These are phyloP conservation scores for Heliconius cydno DNA, from an alignment of 2,888 invertebrate species.

Conservation along the genomic window DNA sequence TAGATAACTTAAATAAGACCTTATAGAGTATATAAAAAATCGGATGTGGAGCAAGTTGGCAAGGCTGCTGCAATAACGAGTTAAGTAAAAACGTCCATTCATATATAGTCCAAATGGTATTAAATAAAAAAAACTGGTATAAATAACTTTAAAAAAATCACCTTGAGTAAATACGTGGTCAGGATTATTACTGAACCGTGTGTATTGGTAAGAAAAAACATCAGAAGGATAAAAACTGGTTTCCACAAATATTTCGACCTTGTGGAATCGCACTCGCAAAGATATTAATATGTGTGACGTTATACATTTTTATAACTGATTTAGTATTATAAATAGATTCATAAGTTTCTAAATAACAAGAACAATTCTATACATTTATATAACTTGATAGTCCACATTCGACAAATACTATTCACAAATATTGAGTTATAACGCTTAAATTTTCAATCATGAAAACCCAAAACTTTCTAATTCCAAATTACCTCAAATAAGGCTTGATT, in stretches of 20 bases:
- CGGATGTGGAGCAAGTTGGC: slow-evolving; percentile 12
- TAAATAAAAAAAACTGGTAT: slow-evolving; percentile 27
- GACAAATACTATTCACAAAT: neutral
- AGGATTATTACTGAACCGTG: slow-evolving; percentile 35
- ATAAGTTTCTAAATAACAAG: neutral
- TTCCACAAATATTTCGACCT: slow-evolving; percentile 39
- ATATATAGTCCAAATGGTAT: slow-evolving; percentile 11
- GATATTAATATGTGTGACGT: slow-evolving; percentile 23
- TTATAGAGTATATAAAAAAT: slow-evolving; percentile 17
- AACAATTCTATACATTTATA: neutral
- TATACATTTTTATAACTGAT: slow-evolving; percentile 5
- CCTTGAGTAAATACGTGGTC: slow-evolving; percentile 40
- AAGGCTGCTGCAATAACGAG: slow-evolving; percentile 27
- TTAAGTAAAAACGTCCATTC: neutral
- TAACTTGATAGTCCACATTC: neutral
- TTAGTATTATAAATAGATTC: slow-evolving; percentile 9
- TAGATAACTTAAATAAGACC: slow-evolving; percentile 1
- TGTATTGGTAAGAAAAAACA: slow-evolving; percentile 24
- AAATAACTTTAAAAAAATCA: slow-evolving; percentile 24
- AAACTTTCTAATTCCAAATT: neutral
- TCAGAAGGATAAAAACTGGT: slow-evolving; percentile 38
- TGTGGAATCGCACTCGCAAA: slow-evolving; percentile 37
- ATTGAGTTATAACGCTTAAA: neutral
- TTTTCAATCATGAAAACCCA: neutral
- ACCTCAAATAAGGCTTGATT: neutral